Percentiles rank a stretch among this genome's conserved stretches.
Conservation (phyloP, 2,888 invertebrate species). For the Microplitis manilae region DNA sequence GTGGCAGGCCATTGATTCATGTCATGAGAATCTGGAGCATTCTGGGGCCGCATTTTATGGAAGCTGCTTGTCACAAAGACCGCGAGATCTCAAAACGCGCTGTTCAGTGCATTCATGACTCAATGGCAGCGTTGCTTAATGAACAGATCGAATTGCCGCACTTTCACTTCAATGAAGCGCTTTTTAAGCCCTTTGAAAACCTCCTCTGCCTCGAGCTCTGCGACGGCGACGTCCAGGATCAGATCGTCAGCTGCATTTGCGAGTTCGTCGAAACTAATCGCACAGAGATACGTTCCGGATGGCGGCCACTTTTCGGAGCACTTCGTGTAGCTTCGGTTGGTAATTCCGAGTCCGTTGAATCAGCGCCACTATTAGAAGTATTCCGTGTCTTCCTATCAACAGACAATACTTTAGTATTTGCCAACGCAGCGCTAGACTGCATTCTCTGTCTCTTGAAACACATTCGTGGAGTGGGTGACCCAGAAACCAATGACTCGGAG, state of each 20-base stretch:
- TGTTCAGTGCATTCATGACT: slow-evolving; percentile 92
- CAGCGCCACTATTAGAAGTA: slow-evolving; percentile 87
- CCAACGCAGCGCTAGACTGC: slow-evolving; percentile 94
- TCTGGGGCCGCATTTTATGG: slow-evolving; percentile 93
- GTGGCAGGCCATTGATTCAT: slow-evolving; percentile 90
- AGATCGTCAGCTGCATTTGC: slow-evolving; percentile 94
- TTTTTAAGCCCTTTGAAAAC: slow-evolving; percentile 96
- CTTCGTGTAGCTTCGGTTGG: slow-evolving; percentile 84
- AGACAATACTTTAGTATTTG: slow-evolving; percentile 93
- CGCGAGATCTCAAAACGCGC: slow-evolving; percentile 91
- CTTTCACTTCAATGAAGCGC: slow-evolving; percentile 95
- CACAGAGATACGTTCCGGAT: slow-evolving; percentile 94
- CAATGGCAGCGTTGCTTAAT: slow-evolving; percentile 88
- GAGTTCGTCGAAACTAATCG: slow-evolving; percentile 96
- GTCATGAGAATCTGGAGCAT: slow-evolving; percentile 94
- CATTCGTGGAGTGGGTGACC: slow-evolving; percentile 81
- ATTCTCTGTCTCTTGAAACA: slow-evolving; percentile 89
- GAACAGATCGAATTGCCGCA: slow-evolving; percentile 91
- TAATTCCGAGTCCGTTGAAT: slow-evolving; percentile 79
- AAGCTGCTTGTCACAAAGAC: slow-evolving; percentile 94
- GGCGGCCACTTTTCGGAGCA: slow-evolving; percentile 96
- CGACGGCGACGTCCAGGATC: slow-evolving; percentile 90
- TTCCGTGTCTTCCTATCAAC: slow-evolving; percentile 94
- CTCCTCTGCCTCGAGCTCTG: slow-evolving; percentile 93
- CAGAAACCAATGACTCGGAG: slow-evolving; percentile 66